Base-by-base conservation (phyloP, 1,140 invertebrate species). In the Drosophila dunni region DNA sequence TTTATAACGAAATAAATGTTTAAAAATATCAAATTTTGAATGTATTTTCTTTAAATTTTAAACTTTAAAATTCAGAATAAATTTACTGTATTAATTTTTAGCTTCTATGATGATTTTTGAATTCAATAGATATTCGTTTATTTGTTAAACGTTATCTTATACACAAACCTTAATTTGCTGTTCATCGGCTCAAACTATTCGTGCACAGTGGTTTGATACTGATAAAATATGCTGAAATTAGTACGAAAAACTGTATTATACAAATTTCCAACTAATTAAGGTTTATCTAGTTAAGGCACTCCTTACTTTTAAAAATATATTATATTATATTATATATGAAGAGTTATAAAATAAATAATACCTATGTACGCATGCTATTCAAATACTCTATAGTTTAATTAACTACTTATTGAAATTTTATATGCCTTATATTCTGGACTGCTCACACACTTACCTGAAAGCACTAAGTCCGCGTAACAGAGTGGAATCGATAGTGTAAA, bases 161-260 rank as follows among this genome's bases (percentile, higher is more conserved):
- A 10, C 15, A 9, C 44, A 61, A 61, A 48, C 57, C 57, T 20
- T 48, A 17, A n/a, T 46, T 3, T 34, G 6, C 20, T 34, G 10
- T 10, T 24, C 48, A 50, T 9, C 11, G 24, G 11, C n/a, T 13
- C 4, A 54, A 40, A 40, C 33, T 3, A 53, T 36, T 53, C 20
- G 15, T 4, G 40, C 33, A 61, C 58, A 48, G 58, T 61, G 58
- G 58, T 6, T 1, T 5, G 13, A 2, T 3, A 24, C 24, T n/a
- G 20, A 20, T n/a, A 1, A 61, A 48, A 34, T 53, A 5, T 36
- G n/a, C 1, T 48, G 42, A 15, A 33, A 60, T 11, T 40, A 3
- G 11, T 42, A 42, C 3, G 5, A 13, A 42, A 42, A 40, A 40
- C 9, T 17, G 17, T 17, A 17, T 1, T 20, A 20, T 20, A 1